phyloP scores from a whole-genome alignment of 2,113 vertebrate genomes.

The Zapus hudsonius region DNA sequence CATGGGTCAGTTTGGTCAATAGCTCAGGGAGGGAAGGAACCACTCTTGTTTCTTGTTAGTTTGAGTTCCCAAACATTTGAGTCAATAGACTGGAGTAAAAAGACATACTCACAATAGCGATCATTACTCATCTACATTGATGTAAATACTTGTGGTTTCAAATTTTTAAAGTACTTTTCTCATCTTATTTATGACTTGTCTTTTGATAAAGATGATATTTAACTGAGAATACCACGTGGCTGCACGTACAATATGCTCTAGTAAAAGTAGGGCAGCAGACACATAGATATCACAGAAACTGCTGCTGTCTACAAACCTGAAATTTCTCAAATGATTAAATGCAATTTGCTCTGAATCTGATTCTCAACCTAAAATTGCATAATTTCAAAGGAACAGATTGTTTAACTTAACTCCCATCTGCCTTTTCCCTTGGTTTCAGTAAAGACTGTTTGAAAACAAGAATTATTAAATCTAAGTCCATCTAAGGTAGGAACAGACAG shows the following conservation, averaged over 20 bases:
- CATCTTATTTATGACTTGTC: background rate
- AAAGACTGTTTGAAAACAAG: background rate
- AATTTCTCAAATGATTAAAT: constrained; percentile 25
- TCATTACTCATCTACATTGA: background rate
- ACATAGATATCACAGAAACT: background rate
- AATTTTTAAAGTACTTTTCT: background rate
- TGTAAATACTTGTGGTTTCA: background rate
- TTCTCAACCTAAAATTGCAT: constrained; percentile 17
- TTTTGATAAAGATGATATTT: constrained; percentile 1
- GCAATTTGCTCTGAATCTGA: constrained; percentile 1
- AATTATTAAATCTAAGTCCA: background rate
- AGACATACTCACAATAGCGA: background rate
- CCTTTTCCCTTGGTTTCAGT: background rate
- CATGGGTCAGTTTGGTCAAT: too few species aligned
- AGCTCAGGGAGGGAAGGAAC: too few species aligned
- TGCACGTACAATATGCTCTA: background rate
- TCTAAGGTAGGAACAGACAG: background rate
- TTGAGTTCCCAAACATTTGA: background rate
- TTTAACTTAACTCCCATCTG: background rate
- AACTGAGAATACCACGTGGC: background rate
- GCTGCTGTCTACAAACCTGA: background rate
- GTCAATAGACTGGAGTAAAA: background rate
- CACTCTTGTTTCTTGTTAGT: background rate
- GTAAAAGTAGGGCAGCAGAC: background rate
- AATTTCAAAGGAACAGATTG: background rate